A percentile compares a stretch with the other conserved stretches of the same genome.
These are phyloP conservation scores for Brachystomella parvula DNA, from an alignment of 1,140 invertebrate genomes.

Conservation along the genomic window DNA sequence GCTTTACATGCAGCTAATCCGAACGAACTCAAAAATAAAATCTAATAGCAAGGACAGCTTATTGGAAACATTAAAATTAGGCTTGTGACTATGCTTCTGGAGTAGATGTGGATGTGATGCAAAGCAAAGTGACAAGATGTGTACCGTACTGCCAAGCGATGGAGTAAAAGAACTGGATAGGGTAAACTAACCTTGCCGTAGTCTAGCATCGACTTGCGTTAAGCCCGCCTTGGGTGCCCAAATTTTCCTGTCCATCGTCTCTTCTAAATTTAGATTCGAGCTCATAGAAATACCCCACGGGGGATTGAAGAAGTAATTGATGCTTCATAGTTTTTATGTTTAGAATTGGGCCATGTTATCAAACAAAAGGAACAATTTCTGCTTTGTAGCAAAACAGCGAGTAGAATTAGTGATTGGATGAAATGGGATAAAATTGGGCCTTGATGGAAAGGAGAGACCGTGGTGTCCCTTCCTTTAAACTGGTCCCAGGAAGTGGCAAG, in stretches of 20 bases:
- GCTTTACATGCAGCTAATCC: too few species aligned
- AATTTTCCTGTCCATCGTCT: constrained; percentile 29
- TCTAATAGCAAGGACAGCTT: too few species aligned
- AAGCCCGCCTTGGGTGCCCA: not conserved
- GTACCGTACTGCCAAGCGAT: too few species aligned
- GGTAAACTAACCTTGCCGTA: constrained; percentile 21
- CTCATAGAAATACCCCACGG: constrained; percentile 26
- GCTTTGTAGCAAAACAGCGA: not conserved
- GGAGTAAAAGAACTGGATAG: not conserved
- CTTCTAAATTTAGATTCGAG: not conserved
- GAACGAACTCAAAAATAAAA: too few species aligned
- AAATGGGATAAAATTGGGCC: constrained; percentile 2
- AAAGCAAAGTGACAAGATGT: too few species aligned
- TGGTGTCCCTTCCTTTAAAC: constrained; percentile 3
- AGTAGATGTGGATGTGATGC: too few species aligned
- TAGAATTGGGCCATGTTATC: constrained; percentile 32
- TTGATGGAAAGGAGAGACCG: not conserved
- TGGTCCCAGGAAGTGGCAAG: not conserved
- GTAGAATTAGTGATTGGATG: not conserved
- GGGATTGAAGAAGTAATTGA: constrained; percentile 16
- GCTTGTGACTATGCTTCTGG: too few species aligned
- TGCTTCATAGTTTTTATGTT: constrained; percentile 34
- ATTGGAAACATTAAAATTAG: too few species aligned
- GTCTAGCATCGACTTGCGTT: constrained; percentile 7
- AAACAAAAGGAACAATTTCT: not conserved